Base-by-base conservation (phyloP, 2,797 vertebrate genomes). In the Thripadectes ignobilis region DNA sequence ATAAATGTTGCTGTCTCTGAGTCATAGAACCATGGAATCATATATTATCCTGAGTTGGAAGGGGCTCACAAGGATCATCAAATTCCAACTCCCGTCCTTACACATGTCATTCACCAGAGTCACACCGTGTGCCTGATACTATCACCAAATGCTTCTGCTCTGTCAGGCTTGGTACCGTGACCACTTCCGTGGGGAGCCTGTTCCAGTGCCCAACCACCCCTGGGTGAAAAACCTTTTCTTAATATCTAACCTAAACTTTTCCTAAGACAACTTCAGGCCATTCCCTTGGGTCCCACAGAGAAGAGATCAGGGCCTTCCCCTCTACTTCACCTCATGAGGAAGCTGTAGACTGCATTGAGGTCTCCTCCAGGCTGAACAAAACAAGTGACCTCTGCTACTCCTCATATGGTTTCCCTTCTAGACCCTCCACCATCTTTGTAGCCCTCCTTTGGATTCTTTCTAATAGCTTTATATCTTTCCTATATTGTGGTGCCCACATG, bases 121-220 rank as follows among this genome's bases (percentile, higher is more conserved):
- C 26, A 23, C 9, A 55, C 3, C 12, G 14, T 10, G 15, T 43
- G 15, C 7, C 58, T 20, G 17, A 62, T 36, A 41, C 10, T 3
- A 4, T 36, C 48, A 41, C 32, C 41, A 82, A 69, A 49, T 14
- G 7, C 13, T 29, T 49, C 36, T n/a, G 7, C 9, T 75, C 18
- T 15, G 26, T 2, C 22, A 62, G 19, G 7, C 2, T 36, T 68
- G 30, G 41, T 38, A 32, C 10, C n/a, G 19, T 43, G 55, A 43
- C 22, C 34, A 23, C 8, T 48, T 11, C 18, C 29, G 34, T 55
- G 46, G 8, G 17, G 7, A 52, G 17, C 14, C 27, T 36, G 8
- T 43, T n/a, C 32, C 10, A 41, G 26, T 54, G 30, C 10, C 30
- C 34, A 32, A 0, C 2, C 26, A 48, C 22, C 0, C 0, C 12